Percentiles rank a stretch among this genome's conserved stretches.
Evolutionary conservation across 1,140 invertebrate genomes (phyloP).

Genomic region (Drosophila ercepeae): DNA sequence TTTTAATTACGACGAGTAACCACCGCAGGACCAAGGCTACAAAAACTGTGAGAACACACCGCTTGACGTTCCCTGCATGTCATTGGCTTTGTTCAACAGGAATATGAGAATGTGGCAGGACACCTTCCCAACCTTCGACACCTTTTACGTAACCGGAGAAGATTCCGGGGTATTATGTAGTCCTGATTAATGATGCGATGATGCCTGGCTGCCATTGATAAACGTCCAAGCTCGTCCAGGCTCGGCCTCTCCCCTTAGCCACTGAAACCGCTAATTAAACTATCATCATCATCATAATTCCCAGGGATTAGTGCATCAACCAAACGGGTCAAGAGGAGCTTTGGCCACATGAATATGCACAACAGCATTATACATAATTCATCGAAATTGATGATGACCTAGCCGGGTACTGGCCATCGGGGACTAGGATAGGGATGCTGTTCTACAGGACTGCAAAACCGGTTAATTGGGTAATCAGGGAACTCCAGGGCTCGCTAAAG

Average conservation of each 20-base stretch:
- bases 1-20: conserved; percentile 34
- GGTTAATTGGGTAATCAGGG: not conserved
- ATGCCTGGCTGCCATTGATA: not conserved
- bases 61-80: conserved; percentile 64
- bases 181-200: conserved; percentile 66
- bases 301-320: conserved; percentile 14
- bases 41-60: conserved; percentile 40
- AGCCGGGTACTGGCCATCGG: not conserved
- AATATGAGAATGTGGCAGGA: not conserved
- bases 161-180: conserved; percentile 10
- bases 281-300: conserved; percentile 22
- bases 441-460: not conserved
- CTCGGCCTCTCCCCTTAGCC: not conserved
- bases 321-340: not conserved
- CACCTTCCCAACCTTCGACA: not conserved
- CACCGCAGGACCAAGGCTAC: not conserved
- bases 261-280: conserved; percentile 41
- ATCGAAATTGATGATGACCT: not conserved
- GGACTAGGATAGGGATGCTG: too few species aligned
- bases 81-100: conserved; percentile 65
- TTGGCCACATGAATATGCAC: not conserved
- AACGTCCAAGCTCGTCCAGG: not conserved
- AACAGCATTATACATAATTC: not conserved
- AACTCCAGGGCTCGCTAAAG: not conserved
- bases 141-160: conserved; percentile 20